These are phyloP conservation scores for Limnothrissa miodon DNA, from an alignment of 2,113 vertebrate genomes.

Conservation along the genomic window DNA sequence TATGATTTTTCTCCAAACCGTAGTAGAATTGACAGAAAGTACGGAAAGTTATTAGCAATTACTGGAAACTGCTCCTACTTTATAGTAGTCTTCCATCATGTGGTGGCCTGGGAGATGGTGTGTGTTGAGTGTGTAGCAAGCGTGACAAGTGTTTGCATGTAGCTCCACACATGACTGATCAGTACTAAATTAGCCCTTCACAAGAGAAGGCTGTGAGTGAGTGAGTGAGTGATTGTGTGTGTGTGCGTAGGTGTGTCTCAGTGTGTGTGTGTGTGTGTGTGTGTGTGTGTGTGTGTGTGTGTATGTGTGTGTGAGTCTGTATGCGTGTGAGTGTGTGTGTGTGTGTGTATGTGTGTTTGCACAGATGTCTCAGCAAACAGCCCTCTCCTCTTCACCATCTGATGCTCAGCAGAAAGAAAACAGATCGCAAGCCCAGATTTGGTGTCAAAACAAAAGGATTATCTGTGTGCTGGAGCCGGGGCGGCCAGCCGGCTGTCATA, in stretches of 20 bases:
- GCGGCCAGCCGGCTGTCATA: slow-evolving; percentile 47
- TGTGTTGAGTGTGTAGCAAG: not conserved
- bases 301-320: not conserved
- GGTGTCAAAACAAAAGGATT: slow-evolving; percentile 53
- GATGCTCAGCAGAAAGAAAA: not conserved
- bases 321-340: not conserved
- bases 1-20: no score
- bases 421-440: slow-evolving; percentile 16
- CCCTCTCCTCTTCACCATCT: not conserved
- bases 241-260: not conserved
- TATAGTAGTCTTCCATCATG: not conserved
- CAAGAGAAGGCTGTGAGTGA: not conserved
- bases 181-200: not conserved
- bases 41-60: no score
- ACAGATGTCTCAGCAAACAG: not conserved
- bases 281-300: not conserved
- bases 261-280: not conserved
- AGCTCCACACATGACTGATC: not conserved
- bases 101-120: not conserved
- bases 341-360: not conserved
- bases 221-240: not conserved
- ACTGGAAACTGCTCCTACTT: no score
- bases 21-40: no score
- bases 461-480: slow-evolving; percentile 32
- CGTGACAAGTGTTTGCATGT: not conserved